Percentiles rank a stretch among this genome's conserved stretches.
Conservation (phyloP, 1,140 invertebrate species). For the Eulimnadia texana region DNA sequence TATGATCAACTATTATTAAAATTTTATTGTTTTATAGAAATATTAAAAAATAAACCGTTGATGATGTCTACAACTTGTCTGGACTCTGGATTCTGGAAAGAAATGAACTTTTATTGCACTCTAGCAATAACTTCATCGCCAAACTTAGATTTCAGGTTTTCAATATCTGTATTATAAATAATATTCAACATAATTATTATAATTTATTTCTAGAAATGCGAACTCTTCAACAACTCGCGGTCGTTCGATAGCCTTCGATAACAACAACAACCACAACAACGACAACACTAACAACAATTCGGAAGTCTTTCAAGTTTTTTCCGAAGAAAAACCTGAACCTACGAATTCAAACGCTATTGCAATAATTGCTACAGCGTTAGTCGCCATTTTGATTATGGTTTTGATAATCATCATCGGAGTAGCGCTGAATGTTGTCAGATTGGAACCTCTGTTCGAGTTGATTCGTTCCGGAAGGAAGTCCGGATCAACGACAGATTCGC, state of each 20-base stretch:
- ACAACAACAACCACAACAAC: background rate
- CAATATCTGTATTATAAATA: too few relatives aligned
- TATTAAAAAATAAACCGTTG: background rate
- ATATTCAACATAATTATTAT: too few relatives aligned
- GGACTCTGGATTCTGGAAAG: background rate
- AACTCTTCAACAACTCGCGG: background rate
- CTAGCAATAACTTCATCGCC: background rate
- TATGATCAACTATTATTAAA: background rate
- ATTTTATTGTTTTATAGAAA: background rate
- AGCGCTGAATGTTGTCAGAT: background rate
- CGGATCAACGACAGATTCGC: too few relatives aligned
- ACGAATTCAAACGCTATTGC: background rate
- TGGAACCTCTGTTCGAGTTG: background rate
- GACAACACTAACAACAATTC: background rate
- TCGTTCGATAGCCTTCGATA: background rate
- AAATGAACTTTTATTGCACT: conserved; percentile 4
- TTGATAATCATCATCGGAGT: conserved; percentile 1
- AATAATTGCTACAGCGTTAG: background rate
- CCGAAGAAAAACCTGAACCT: background rate
- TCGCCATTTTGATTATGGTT: background rate
- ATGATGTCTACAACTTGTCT: background rate
- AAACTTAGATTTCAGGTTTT: too few relatives aligned
- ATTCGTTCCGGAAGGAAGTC: background rate
- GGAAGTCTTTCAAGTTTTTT: too few relatives aligned
- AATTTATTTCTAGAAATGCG: background rate